These are phyloP conservation scores for Protodeltote pygarga DNA, from an alignment of 2,888 invertebrate species.

Conservation along the genomic window DNA sequence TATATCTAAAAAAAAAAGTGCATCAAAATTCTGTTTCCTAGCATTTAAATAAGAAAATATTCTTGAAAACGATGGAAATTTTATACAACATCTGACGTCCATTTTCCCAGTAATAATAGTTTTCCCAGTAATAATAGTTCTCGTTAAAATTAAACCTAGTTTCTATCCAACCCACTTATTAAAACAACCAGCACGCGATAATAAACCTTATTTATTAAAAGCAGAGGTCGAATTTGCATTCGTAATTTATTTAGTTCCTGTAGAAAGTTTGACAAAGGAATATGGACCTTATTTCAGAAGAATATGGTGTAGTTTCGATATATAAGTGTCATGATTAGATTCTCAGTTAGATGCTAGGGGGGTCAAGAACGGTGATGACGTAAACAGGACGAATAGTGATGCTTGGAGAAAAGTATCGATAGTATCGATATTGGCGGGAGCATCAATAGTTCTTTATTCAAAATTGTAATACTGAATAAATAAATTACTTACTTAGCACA, in stretches of 20 bases:
- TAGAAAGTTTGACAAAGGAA: neutral
- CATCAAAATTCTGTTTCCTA: too few relatives aligned
- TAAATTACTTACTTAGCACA: too few relatives aligned
- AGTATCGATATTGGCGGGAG: neutral
- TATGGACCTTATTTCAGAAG: neutral
- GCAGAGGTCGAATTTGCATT: slow-evolving; percentile 7
- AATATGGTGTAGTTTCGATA: slow-evolving; percentile 14
- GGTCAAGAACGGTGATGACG: slow-evolving; percentile 59
- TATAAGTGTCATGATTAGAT: slow-evolving; percentile 34
- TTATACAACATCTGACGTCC: neutral
- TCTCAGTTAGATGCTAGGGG: slow-evolving; percentile 27
- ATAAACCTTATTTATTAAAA: neutral
- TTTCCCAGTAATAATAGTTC: slow-evolving; percentile 1
- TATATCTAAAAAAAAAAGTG: too few relatives aligned
- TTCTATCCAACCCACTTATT: neutral
- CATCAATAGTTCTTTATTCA: too few relatives aligned
- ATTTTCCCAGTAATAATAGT: slow-evolving; percentile 8
- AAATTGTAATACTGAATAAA: too few relatives aligned
- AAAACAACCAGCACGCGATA: slow-evolving; percentile 2
- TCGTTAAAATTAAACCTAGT: slow-evolving; percentile 2
- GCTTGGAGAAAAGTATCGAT: slow-evolving; percentile 25
- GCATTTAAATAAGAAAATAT: too few relatives aligned
- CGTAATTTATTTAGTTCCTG: neutral
- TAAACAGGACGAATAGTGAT: slow-evolving; percentile 53
- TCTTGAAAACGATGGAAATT: neutral